Conservation (phyloP, 2,113 vertebrate genomes). For the Thinocorus orbignyianus region DNA sequence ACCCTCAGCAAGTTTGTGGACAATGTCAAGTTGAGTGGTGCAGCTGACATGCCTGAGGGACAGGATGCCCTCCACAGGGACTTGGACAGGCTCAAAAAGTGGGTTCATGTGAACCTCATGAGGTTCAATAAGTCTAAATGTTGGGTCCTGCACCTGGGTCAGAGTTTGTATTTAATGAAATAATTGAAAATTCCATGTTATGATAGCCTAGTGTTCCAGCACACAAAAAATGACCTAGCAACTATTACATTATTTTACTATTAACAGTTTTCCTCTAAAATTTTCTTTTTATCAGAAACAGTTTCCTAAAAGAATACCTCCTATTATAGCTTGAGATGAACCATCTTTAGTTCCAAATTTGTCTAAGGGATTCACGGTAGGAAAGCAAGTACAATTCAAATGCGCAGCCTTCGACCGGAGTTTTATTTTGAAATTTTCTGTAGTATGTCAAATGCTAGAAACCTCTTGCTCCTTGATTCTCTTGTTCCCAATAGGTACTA, state of each 20-base stretch:
- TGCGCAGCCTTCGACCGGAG: neutral
- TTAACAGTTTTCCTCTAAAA: neutral
- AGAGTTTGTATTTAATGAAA: neutral
- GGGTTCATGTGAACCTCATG: neutral
- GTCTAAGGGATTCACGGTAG: neutral
- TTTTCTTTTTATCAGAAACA: neutral
- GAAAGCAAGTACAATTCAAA: neutral
- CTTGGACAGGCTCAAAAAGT: neutral
- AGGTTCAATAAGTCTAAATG: neutral
- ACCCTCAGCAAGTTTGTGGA: neutral
- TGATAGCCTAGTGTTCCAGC: neutral
- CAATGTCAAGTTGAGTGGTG: neutral
- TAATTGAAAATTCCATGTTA: neutral
- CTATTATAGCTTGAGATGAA: neutral
- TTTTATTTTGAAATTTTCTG: neutral
- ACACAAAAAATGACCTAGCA: neutral
- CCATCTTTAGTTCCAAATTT: neutral
- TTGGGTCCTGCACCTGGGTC: neutral
- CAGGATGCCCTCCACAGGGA: neutral
- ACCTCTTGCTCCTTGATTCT: neutral
- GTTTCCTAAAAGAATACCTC: neutral
- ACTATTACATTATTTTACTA: neutral
- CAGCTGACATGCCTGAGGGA: neutral
- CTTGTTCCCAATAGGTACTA: neutral
- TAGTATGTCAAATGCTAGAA: neutral